phyloP scores from a whole-genome alignment of 2,797 vertebrate species.

The Knipowitschia caucasica region DNA sequence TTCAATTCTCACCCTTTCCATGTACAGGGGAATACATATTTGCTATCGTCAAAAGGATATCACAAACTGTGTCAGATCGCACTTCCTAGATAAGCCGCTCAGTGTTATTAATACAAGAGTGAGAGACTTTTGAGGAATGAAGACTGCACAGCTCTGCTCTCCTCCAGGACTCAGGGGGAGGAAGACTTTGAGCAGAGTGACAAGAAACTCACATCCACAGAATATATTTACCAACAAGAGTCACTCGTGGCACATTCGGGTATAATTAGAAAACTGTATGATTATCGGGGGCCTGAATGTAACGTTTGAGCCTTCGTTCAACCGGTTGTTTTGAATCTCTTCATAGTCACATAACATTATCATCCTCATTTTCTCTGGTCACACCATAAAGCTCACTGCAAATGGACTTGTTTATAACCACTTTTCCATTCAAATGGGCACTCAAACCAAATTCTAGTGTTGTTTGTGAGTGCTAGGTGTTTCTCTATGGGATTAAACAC shows the following conservation, averaged over 20 bases:
- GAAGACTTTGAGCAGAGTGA: slow-evolving; percentile 15
- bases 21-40: not conserved
- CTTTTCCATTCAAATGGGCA: too few species aligned
- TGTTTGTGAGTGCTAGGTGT: too few species aligned
- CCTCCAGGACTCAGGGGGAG: slow-evolving; percentile 27
- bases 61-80: not conserved
- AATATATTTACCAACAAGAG: slow-evolving; percentile 35
- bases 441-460: too few species aligned
- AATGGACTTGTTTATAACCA: too few species aligned
- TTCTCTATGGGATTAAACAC: too few species aligned
- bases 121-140: slow-evolving; percentile 2
- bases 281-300: not conserved
- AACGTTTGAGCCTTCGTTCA: too few species aligned
- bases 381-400: too few species aligned
- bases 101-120: slow-evolving; percentile 9
- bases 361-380: too few species aligned
- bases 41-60: not conserved
- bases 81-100: not conserved
- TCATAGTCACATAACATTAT: not conserved
- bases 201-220: slow-evolving; percentile 24
- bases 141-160: slow-evolving; percentile 14
- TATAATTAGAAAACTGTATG: slow-evolving; percentile 26
- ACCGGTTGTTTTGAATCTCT: too few species aligned
- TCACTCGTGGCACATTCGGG: slow-evolving; percentile 13
- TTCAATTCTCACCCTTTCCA: not conserved